Percentiles rank a stretch among this genome's conserved stretches.
phyloP scores from a whole-genome alignment of 1,140 invertebrate species.

The Pentalonia nigronervosa region DNA sequence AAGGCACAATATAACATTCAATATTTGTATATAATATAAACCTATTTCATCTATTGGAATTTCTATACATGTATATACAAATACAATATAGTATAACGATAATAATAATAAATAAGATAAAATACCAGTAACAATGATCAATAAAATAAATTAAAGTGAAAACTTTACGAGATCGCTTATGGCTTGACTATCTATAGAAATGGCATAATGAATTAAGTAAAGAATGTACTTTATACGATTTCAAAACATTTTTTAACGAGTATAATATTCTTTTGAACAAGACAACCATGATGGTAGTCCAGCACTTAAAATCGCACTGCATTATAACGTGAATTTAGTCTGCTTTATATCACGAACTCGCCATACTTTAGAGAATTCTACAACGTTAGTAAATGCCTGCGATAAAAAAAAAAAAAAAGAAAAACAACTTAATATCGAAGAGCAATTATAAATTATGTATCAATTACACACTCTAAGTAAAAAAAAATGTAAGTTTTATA shows the following conservation, averaged over 20 bases:
- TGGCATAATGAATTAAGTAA: neutral
- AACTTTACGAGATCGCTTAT: neutral
- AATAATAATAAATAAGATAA: slow-evolving; percentile 27
- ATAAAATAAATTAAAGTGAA: slow-evolving; percentile 32
- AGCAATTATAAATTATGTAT: slow-evolving; percentile 30
- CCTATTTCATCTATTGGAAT: neutral
- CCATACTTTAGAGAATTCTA: neutral
- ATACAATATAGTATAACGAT: neutral
- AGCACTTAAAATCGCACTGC: neutral
- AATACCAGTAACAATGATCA: slow-evolving; percentile 14
- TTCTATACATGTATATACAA: neutral
- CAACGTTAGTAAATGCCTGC: neutral
- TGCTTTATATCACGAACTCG: neutral
- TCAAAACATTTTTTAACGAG: neutral
- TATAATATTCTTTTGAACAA: neutral
- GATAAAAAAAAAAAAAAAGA: neutral
- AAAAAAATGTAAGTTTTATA: slow-evolving; percentile 30
- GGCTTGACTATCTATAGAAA: neutral
- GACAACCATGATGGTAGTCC: neutral
- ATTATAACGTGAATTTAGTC: neutral
- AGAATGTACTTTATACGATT: neutral
- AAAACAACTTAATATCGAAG: neutral
- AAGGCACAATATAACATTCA: neutral
- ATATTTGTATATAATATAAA: neutral
- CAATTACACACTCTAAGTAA: neutral